These are phyloP conservation scores for Pogonomyrmex barbatus DNA, from an alignment of 1,140 invertebrate species.

Conservation along the genomic window DNA sequence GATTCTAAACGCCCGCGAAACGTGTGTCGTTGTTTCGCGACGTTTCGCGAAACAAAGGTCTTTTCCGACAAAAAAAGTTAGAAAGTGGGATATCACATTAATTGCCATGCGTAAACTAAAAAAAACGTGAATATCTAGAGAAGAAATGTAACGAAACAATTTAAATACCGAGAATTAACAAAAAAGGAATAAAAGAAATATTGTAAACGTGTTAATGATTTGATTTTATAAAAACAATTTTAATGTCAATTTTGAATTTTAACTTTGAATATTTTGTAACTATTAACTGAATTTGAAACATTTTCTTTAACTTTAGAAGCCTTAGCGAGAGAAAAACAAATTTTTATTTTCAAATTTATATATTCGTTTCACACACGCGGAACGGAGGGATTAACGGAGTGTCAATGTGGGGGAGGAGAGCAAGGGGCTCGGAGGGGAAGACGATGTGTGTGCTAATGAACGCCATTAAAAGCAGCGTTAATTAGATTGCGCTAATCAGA, in stretches of 20 bases:
- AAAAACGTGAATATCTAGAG: too few relatives aligned
- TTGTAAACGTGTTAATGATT: too few relatives aligned
- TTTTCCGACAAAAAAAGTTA: too few relatives aligned
- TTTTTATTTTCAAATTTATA: conserved; percentile 21
- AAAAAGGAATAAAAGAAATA: too few relatives aligned
- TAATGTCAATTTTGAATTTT: not conserved
- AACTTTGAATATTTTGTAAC: not conserved
- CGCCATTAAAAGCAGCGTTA: conserved; percentile 86
- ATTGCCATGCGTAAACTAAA: too few relatives aligned
- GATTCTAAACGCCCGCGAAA: not conserved
- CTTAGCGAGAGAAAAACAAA: not conserved
- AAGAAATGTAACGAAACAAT: too few relatives aligned
- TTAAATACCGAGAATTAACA: too few relatives aligned
- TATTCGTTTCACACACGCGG: conserved; percentile 49
- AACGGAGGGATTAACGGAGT: conserved; percentile 62
- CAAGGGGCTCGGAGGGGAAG: conserved; percentile 66
- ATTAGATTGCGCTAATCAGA: conserved; percentile 86
- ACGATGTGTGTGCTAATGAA: conserved; percentile 85
- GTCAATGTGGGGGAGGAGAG: conserved; percentile 49
- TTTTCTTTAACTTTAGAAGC: not conserved
- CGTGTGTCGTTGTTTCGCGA: not conserved
- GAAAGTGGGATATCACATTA: too few relatives aligned
- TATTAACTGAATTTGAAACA: not conserved
- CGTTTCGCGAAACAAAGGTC: not conserved
- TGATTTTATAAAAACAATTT: too few relatives aligned